Base-by-base conservation (phyloP, 2,797 vertebrate species). In the Lates japonicus region DNA sequence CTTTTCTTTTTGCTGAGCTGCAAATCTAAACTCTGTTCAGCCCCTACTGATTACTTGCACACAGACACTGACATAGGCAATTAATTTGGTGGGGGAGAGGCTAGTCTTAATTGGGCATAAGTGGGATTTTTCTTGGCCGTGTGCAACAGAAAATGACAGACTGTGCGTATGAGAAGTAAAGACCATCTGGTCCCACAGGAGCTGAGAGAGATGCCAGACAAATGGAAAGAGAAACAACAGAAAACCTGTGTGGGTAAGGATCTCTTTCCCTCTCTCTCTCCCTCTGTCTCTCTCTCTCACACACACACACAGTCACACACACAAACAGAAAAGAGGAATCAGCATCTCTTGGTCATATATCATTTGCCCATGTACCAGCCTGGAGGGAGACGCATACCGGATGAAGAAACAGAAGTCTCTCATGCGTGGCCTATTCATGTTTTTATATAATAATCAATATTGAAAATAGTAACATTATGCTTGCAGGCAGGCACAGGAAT, bases 21-120 rank as follows among this genome's bases (percentile, higher is more conserved):
- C 82, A 85, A 69, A 90, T 88, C 82, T 64, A 81, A 90, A 90
- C 78, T 80, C 79, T 70, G 78, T 77, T 84, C 89, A 85, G 82
- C 82, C 84, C 81, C 91, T 65, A 81, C 90, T 92, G 90, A 93
- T 92, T 87, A 88, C 87, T 82, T 81, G 77, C 87, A 84, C 84
- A 87, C 83, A 88, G 86, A 87, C 90, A 87, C 89, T 89, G 93
- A 93, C 88, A 87, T 80, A 89, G 89, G 80, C 91, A 89, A 92
- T 94, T 95, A 83, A 93, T 93, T 92, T 92, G 78, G 90, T 85
- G 83, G 88, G 85, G 89, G 92, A 86, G 88, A 93, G 83, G 77
- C 90, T 87, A 74, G 88, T 92, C 89, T 91, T 95, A 94, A 95
- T 95, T 93, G 93, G 90, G 86, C 87, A 83, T 92, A 93, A 94